Evolutionary conservation across 2,797 vertebrate genomes (phyloP).

Genomic region (Pipistrellus kuhlii): DNA sequence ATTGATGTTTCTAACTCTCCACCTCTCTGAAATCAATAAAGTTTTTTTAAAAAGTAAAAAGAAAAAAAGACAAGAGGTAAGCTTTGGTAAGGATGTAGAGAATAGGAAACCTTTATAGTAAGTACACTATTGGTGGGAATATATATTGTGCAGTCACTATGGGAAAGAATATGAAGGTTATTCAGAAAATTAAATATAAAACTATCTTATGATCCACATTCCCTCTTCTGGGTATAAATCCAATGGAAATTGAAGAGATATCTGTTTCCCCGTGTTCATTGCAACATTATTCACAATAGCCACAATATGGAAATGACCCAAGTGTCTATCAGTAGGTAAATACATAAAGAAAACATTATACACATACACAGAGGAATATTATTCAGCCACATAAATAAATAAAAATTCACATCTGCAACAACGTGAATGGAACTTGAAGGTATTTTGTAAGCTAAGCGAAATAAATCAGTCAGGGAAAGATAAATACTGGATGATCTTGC

Average conservation of each 20-base stretch:
- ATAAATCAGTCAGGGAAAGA: neutral
- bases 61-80: neutral
- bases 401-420: neutral
- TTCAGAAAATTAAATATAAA: neutral
- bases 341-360: neutral
- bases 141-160: neutral
- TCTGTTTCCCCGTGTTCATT: neutral
- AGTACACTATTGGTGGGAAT: neutral
- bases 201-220: neutral
- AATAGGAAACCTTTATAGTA: neutral
- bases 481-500: neutral
- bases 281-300: neutral
- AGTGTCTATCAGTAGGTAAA: neutral
- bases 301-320: neutral
- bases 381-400: neutral
- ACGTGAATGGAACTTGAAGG: neutral
- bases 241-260: neutral
- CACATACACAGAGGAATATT: neutral
- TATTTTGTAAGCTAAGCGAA: neutral
- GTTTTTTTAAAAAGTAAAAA: neutral
- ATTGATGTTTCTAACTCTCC: too few species aligned
- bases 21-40: too few species aligned
- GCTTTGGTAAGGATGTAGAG: neutral
- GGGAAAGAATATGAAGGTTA: neutral
- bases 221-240: neutral